These are phyloP conservation scores for Chrysolina haemoptera DNA, from an alignment of 2,888 invertebrate genomes.

Conservation along the genomic window DNA sequence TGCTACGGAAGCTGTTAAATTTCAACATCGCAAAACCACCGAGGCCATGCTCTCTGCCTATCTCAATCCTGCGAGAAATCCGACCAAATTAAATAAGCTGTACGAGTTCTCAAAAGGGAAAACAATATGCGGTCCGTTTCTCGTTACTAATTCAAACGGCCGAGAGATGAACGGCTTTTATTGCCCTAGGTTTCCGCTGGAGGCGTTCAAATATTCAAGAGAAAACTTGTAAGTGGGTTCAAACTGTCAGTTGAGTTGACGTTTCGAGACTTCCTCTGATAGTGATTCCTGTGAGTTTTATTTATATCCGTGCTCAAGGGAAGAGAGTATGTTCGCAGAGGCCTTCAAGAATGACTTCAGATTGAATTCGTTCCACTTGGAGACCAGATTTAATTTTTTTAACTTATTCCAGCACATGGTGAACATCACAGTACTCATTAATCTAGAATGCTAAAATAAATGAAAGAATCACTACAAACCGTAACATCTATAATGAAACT, in stretches of 20 bases:
- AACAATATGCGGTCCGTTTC: constrained; percentile 14
- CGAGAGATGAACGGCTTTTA: not conserved
- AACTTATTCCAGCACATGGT: too few relatives aligned
- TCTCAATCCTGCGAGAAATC: not conserved
- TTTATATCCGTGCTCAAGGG: not conserved
- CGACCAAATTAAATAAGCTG: constrained; percentile 1
- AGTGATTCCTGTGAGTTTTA: not conserved
- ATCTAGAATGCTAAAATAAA: too few relatives aligned
- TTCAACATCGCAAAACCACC: not conserved
- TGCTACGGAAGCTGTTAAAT: not conserved
- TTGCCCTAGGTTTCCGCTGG: not conserved
- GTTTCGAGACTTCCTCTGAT: constrained; percentile 6
- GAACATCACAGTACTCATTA: too few relatives aligned
- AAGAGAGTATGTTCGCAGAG: too few relatives aligned
- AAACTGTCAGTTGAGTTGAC: constrained; percentile 11
- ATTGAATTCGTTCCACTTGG: too few relatives aligned
- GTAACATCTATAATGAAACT: too few relatives aligned
- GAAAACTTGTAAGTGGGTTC: constrained; percentile 12
- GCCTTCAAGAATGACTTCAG: too few relatives aligned
- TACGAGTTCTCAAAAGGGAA: not conserved
- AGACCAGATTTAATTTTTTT: too few relatives aligned
- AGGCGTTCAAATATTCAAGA: constrained; percentile 6
- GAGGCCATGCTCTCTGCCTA: not conserved
- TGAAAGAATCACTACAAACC: too few relatives aligned
- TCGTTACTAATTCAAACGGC: constrained; percentile 12